Conservation (phyloP, 2,113 vertebrate species). For the Physeter macrocephalus region DNA sequence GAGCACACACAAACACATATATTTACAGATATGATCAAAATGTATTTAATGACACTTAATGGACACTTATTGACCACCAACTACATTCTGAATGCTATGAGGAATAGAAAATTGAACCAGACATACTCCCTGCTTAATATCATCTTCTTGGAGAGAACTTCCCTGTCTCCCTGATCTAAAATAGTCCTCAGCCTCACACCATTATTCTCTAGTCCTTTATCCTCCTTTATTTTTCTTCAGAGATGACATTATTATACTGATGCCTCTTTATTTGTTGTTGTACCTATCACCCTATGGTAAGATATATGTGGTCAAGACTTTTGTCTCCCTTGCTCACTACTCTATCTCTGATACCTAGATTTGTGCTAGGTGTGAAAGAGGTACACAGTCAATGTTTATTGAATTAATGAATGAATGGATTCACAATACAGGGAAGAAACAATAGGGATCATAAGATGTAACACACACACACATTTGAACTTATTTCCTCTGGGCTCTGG, state of each 20-base stretch:
- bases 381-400: neutral
- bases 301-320: neutral
- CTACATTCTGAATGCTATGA: neutral
- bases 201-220: neutral
- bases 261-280: neutral
- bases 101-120: neutral
- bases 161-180: neutral
- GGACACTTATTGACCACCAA: neutral
- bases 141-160: neutral
- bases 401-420: neutral
- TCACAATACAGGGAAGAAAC: neutral
- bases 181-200: neutral
- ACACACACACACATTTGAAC: neutral
- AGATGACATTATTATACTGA: neutral
- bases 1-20: neutral
- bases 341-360: neutral
- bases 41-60: neutral
- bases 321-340: neutral
- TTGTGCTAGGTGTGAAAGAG: neutral
- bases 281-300: neutral
- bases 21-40: neutral
- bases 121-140: neutral
- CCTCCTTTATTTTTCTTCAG: neutral
- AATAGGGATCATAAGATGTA: neutral
- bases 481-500: neutral